A percentile compares a stretch with the other conserved stretches of the same genome.
Conservation (phyloP, 2,888 invertebrate species). For the Priocnemis perturbator region DNA sequence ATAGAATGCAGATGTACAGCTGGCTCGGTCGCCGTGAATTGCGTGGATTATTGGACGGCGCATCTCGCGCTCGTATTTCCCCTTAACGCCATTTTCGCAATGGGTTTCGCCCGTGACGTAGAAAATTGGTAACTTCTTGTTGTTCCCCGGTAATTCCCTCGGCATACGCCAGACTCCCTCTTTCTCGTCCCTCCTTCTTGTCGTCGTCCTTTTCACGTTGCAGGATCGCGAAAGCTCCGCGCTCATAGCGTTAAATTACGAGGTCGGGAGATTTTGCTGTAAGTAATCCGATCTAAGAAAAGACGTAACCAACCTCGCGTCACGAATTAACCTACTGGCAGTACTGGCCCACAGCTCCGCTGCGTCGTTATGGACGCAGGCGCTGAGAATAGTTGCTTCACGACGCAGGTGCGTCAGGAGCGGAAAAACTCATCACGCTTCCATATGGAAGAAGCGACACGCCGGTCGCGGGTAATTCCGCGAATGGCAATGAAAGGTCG, state of each 20-base stretch:
- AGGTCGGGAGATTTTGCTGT: too few species aligned
- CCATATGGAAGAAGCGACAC: too few species aligned
- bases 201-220: slow-evolving; percentile 11
- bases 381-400: too few species aligned
- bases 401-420: too few species aligned
- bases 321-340: too few species aligned
- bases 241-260: too few species aligned
- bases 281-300: too few species aligned
- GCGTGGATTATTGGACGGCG: slow-evolving; percentile 12
- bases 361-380: too few species aligned
- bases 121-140: slow-evolving; percentile 54
- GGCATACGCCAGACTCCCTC: slow-evolving; percentile 16
- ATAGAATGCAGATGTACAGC: background rate
- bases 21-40: slow-evolving; percentile 5
- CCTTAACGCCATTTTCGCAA: slow-evolving; percentile 21
- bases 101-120: slow-evolving; percentile 31
- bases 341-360: too few species aligned
- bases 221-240: slow-evolving; percentile 39
- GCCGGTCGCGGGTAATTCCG: too few species aligned
- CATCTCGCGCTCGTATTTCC: slow-evolving; percentile 10
- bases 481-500: slow-evolving; percentile 43
- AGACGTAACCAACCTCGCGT: too few species aligned
- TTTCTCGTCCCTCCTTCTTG: slow-evolving; percentile 2
- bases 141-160: slow-evolving; percentile 42
- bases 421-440: too few species aligned